A percentile compares a stretch with the other conserved stretches of the same genome.
phyloP scores from a whole-genome alignment of 2,797 vertebrate species.

The Chromobotia macracanthus region DNA sequence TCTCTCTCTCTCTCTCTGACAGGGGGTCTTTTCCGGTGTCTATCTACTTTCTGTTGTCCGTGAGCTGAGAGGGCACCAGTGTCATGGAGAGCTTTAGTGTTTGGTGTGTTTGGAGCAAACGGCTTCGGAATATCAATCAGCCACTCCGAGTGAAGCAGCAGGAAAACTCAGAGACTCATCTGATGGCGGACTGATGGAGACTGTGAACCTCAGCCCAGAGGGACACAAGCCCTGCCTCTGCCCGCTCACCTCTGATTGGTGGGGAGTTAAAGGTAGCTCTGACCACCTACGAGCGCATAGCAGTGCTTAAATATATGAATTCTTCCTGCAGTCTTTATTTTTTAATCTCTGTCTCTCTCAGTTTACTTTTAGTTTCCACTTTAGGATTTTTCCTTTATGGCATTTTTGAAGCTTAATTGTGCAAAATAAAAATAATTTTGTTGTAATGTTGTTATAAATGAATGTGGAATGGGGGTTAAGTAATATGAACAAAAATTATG shows the following conservation, averaged over 20 bases:
- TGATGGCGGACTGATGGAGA: constrained; percentile 19
- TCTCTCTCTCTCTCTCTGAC: constrained; percentile 34
- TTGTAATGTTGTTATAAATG: too few species aligned
- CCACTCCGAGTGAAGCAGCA: constrained; percentile 10
- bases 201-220: not conserved
- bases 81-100: constrained; percentile 48
- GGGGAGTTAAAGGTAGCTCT: constrained; percentile 8
- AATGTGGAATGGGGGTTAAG: too few species aligned
- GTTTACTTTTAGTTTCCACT: constrained; percentile 5
- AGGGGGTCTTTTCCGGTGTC: constrained; percentile 40
- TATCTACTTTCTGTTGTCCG: constrained; percentile 37
- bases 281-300: constrained; percentile 12
- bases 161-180: constrained; percentile 16
- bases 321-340: constrained; percentile 9
- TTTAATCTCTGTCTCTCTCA: not conserved
- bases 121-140: constrained; percentile 43
- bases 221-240: not conserved
- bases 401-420: not conserved
- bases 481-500: too few species aligned
- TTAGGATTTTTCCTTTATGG: not conserved
- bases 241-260: constrained; percentile 18
- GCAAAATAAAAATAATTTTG: not conserved
- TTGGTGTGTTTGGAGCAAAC: constrained; percentile 18
- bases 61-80: constrained; percentile 43
- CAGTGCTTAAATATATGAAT: constrained; percentile 22